phyloP scores from a whole-genome alignment of 2,113 vertebrate genomes.

The Tragelaphus imberbis region DNA sequence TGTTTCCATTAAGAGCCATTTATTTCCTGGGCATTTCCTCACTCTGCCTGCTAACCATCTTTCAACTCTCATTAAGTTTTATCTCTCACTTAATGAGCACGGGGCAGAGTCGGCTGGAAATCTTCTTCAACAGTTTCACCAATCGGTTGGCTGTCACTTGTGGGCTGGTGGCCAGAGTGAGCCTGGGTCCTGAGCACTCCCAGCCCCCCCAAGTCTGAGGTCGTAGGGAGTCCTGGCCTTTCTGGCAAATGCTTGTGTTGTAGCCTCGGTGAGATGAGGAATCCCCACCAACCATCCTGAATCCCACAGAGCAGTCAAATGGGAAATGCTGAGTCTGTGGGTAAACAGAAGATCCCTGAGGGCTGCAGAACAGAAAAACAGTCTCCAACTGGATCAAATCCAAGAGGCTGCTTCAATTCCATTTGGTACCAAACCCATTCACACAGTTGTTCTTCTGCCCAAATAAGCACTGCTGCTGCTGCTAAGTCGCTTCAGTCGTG shows the following conservation, averaged over 20 bases:
- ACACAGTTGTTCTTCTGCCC: background rate
- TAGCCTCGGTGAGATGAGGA: background rate
- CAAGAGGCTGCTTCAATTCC: background rate
- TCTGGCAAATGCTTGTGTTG: fast-evolving
- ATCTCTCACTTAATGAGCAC: background rate
- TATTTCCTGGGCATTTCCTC: background rate
- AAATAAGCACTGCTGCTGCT: background rate
- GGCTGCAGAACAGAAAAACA: background rate
- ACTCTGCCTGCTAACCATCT: background rate
- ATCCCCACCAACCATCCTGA: background rate
- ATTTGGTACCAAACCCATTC: background rate
- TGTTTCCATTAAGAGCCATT: background rate
- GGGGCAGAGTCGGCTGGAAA: background rate
- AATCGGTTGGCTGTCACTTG: background rate
- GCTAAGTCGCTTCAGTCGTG: too few relatives aligned
- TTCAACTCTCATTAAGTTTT: background rate
- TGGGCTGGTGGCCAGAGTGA: background rate
- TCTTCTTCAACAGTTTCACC: background rate
- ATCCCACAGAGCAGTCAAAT: background rate
- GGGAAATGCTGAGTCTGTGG: background rate
- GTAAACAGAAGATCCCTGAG: background rate
- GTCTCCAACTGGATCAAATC: background rate
- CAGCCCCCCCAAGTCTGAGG: fast-evolving
- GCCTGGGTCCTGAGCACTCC: too few relatives aligned
- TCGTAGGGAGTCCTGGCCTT: background rate